A percentile compares a stretch with the other conserved stretches of the same genome.
Evolutionary conservation across 1,140 invertebrate genomes (phyloP).

Genomic region (Pygmarrhopalites habei): DNA sequence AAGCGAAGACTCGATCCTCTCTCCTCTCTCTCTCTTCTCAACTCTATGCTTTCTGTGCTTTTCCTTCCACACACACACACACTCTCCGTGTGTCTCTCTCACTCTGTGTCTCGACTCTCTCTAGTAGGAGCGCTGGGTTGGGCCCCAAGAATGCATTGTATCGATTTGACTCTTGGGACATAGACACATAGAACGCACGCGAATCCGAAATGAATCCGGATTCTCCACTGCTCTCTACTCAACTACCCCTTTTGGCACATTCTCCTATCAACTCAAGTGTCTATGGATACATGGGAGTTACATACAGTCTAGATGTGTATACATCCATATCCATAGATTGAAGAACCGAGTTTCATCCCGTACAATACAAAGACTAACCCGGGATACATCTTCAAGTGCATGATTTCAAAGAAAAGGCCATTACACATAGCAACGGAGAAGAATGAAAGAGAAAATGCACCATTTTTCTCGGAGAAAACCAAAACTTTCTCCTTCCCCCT

Average conservation of each 20-base stretch:
- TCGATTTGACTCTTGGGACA: conserved; percentile 38
- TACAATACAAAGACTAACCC: too few relatives aligned
- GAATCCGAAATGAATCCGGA: conserved; percentile 33
- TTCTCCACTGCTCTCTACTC: conserved; percentile 13
- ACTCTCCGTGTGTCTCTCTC: too few relatives aligned
- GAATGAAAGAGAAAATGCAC: too few relatives aligned
- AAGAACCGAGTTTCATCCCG: too few relatives aligned
- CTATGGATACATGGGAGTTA: too few relatives aligned
- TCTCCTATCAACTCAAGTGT: conserved; percentile 17
- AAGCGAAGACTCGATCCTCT: conserved; percentile 4
- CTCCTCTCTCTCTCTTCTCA: background rate
- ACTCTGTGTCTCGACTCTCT: too few relatives aligned
- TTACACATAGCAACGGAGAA: background rate
- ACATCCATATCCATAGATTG: too few relatives aligned
- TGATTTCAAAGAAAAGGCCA: too few relatives aligned
- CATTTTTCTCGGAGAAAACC: too few relatives aligned
- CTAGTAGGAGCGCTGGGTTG: conserved; percentile 1
- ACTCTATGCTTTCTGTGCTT: background rate
- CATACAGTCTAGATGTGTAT: background rate
- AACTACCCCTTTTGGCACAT: conserved; percentile 31
- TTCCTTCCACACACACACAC: too few relatives aligned
- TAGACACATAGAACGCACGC: conserved; percentile 26
- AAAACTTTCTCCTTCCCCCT: too few relatives aligned
- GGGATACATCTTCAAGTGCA: too few relatives aligned
- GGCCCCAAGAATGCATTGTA: conserved; percentile 32